phyloP scores from a whole-genome alignment of 2,888 invertebrate genomes.

The Pachycephus smyrnensis region DNA sequence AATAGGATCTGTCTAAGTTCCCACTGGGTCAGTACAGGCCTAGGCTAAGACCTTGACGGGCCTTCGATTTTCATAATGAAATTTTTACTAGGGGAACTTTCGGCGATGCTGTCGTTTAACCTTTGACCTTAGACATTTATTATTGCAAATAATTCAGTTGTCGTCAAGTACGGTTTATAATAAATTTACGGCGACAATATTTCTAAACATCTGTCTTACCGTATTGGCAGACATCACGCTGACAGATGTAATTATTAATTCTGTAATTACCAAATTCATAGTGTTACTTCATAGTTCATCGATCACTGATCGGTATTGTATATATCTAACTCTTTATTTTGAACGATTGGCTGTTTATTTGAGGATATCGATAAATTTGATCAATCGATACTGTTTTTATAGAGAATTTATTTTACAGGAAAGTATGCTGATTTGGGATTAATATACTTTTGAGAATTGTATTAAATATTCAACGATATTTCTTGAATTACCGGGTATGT shows the following conservation, averaged over 20 bases:
- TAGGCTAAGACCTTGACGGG: neutral
- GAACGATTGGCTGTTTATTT: neutral
- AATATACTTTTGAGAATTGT: neutral
- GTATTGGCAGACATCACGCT: neutral
- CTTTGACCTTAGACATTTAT: neutral
- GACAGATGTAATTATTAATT: slow-evolving; percentile 5
- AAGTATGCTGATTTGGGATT: neutral
- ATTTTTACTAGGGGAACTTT: neutral
- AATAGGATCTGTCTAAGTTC: no score
- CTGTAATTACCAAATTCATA: neutral
- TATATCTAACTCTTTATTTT: neutral
- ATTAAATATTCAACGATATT: neutral
- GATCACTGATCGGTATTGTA: neutral
- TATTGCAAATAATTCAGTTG: neutral
- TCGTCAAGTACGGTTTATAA: neutral
- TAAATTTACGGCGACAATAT: neutral
- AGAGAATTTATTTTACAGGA: neutral
- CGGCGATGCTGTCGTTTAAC: neutral
- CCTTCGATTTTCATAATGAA: neutral
- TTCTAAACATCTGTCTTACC: neutral
- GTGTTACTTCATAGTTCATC: neutral
- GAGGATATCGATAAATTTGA: no score
- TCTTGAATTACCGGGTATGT: neutral
- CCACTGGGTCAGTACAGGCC: neutral
- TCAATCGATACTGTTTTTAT: no score